Evolutionary conservation across 2,888 invertebrate genomes (phyloP).

Genomic region (Lasioglossum oenotherae): DNA sequence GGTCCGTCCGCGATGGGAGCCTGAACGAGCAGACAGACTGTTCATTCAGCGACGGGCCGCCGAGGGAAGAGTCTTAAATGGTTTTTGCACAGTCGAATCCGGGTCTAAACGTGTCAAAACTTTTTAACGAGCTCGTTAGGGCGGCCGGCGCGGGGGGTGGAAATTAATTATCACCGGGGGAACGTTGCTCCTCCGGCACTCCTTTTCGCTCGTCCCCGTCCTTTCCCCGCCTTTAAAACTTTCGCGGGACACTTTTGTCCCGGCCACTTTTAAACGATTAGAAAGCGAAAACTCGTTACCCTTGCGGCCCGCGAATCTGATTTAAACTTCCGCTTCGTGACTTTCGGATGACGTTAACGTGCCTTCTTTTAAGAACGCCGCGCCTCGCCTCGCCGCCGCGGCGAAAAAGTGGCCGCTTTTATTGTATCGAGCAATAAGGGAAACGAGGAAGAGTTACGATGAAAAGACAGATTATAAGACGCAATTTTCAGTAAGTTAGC

Average conservation of each 20-base stretch:
- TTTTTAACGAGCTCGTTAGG: slow-evolving; percentile 79
- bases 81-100: slow-evolving; percentile 65
- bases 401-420: not conserved
- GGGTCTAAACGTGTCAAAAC: slow-evolving; percentile 71
- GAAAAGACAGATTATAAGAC: not conserved
- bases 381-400: not conserved
- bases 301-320: not conserved
- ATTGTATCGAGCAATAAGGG: not conserved
- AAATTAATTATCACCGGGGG: slow-evolving; percentile 68
- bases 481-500: not conserved
- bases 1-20: slow-evolving; percentile 25
- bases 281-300: slow-evolving; percentile 37
- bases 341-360: slow-evolving; percentile 6
- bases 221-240: slow-evolving; percentile 17
- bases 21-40: slow-evolving; percentile 54
- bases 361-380: not conserved
- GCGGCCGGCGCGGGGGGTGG: not conserved
- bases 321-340: slow-evolving; percentile 17
- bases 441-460: not conserved
- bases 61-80: slow-evolving; percentile 69
- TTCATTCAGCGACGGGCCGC: slow-evolving; percentile 53
- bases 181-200: slow-evolving; percentile 26
- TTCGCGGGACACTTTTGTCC: slow-evolving; percentile 33
- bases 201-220: not conserved
- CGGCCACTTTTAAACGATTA: slow-evolving; percentile 40